Percentiles rank a stretch among this genome's conserved stretches.
Conservation (phyloP, 1,140 invertebrate species). For the Heterodera schachtii region DNA sequence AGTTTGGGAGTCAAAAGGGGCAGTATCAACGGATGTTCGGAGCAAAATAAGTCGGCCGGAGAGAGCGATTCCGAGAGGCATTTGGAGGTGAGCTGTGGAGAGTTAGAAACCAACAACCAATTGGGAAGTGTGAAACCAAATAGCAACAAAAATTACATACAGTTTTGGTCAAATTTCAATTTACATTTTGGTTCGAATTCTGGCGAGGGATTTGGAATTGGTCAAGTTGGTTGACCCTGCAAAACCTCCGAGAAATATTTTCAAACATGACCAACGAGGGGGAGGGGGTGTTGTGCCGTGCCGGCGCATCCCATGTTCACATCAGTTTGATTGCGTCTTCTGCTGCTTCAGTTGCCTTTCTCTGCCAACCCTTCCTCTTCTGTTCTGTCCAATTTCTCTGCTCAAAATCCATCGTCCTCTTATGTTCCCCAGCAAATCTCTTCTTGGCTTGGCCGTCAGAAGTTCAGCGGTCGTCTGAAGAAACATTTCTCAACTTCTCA, state of each 20-base stretch:
- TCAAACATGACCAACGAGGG: no score
- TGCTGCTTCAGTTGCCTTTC: neutral
- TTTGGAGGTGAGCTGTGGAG: neutral
- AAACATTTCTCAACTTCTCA: conserved; percentile 50
- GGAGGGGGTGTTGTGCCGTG: no score
- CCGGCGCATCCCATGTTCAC: no score
- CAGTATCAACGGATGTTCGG: neutral
- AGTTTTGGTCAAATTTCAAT: no score
- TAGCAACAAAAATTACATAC: neutral
- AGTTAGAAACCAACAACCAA: neutral
- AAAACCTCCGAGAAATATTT: no score
- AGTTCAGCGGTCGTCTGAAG: conserved; percentile 51
- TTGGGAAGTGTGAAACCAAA: neutral
- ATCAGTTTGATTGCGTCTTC: neutral
- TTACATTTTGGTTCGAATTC: no score
- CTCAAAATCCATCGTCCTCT: conserved; percentile 34
- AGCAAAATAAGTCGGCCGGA: conserved; percentile 16
- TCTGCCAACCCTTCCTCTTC: neutral
- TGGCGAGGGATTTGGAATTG: no score
- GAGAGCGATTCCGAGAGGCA: conserved; percentile 40
- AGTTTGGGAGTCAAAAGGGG: neutral
- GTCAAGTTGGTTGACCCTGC: no score
- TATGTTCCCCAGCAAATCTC: conserved; percentile 53
- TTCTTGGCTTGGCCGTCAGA: conserved; percentile 53
- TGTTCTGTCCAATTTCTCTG: conserved; percentile 11